phyloP scores from a whole-genome alignment of 2,888 invertebrate species.

The Phyllotreta striolata region DNA sequence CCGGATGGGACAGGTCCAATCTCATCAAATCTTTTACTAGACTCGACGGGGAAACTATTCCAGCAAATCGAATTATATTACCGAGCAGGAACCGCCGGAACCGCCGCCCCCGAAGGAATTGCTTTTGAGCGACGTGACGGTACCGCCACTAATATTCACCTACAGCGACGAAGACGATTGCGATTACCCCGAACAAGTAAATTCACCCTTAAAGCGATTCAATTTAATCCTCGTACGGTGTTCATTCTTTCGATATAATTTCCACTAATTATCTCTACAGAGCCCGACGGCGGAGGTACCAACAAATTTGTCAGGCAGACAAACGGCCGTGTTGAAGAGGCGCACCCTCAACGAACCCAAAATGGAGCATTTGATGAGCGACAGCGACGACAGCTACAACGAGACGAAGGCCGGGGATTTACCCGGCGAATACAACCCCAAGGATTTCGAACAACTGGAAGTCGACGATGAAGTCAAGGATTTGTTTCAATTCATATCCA shows the following conservation, averaged over 20 bases:
- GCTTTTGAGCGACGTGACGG: too few relatives aligned
- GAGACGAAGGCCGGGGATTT: constrained; percentile 46
- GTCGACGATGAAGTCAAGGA: constrained; percentile 88
- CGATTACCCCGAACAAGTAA: too few relatives aligned
- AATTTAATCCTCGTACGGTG: too few relatives aligned
- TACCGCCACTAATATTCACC: too few relatives aligned
- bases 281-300: not conserved
- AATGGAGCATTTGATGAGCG: constrained; percentile 40
- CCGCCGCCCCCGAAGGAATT: constrained; percentile 34
- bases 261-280: too few relatives aligned
- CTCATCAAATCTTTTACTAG: not conserved
- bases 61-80: not conserved
- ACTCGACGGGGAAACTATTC: not conserved
- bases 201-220: too few relatives aligned
- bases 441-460: constrained; percentile 82
- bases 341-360: constrained; percentile 22
- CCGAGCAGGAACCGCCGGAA: constrained; percentile 33
- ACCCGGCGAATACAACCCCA: constrained; percentile 77
- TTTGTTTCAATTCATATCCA: constrained; percentile 90
- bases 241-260: too few relatives aligned
- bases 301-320: constrained; percentile 49
- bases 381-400: constrained; percentile 54
- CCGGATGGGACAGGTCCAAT: too few relatives aligned
- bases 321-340: constrained; percentile 39
- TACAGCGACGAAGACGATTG: too few relatives aligned